A percentile compares a stretch with the other conserved stretches of the same genome.
These are phyloP conservation scores for Lethrus apterus DNA, from an alignment of 1,140 invertebrate species.

Conservation along the genomic window DNA sequence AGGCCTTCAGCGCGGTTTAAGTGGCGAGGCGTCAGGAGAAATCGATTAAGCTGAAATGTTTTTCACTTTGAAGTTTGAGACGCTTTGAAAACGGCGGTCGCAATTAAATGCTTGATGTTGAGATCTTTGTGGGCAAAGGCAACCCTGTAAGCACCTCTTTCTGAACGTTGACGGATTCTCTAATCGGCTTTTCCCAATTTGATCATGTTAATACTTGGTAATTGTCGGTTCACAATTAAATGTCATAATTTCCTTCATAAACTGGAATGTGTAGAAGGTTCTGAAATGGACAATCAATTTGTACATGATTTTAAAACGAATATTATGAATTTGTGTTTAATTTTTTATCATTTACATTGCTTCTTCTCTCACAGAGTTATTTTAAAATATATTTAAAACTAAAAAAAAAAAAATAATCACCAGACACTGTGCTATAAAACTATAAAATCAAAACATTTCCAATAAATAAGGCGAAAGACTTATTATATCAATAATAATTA, in stretches of 20 bases:
- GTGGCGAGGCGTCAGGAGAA: slow-evolving; percentile 30
- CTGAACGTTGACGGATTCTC: neutral
- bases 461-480: too few species aligned
- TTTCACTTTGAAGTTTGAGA: slow-evolving; percentile 32
- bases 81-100: slow-evolving; percentile 28
- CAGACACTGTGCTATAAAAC: too few species aligned
- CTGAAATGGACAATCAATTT: too few species aligned
- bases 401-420: too few species aligned
- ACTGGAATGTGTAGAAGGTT: neutral
- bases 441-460: too few species aligned
- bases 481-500: too few species aligned
- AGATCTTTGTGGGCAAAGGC: slow-evolving; percentile 7
- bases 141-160: neutral
- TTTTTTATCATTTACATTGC: too few species aligned
- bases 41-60: slow-evolving; percentile 32
- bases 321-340: too few species aligned
- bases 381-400: too few species aligned
- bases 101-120: slow-evolving; percentile 29
- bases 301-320: too few species aligned
- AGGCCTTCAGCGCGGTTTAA: slow-evolving; percentile 17
- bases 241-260: neutral
- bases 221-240: slow-evolving; percentile 5
- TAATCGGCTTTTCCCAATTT: slow-evolving; percentile 6
- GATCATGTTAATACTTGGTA: neutral
- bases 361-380: too few species aligned